Evolutionary conservation across 2,113 vertebrate species (phyloP), one percentile per base, ranked within the genome.

Genomic region (Oostethus manadensis): DNA sequence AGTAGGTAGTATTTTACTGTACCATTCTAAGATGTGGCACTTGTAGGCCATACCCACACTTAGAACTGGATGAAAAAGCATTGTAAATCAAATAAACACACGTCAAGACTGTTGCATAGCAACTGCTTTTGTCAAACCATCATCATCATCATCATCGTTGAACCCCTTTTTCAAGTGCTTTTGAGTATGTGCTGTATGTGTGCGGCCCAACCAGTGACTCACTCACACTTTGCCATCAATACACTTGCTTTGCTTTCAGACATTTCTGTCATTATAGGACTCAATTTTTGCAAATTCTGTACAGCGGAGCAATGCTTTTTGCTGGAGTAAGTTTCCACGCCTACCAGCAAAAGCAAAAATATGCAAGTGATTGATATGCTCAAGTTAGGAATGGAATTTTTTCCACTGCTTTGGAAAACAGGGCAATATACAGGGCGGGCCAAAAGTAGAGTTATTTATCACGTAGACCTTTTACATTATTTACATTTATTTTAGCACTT

Each of bases 61-160:
- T 68, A 70, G 55, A 73, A 29, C 58, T 70, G 70, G 63, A 79
- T 84, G 69, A 68, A 76, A 51, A 43, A 51, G 35, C 44, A 73
- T 62, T 68, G 60, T 74, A 68, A 77, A 76, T 58, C 64, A 81
- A 82, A 82, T 60, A 46, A 78, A 65, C 51, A 73, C 70, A 66
- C 61, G 70, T 74, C 61, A 78, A 72, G 75, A 74, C 68, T 67
- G 88, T 89, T 85, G 84, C 87, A 70, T 86, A 76, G 88, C 84
- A 89, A 89, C 88, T 70, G 83, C 62, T 78, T n/a, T 74, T 73
- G 74, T 84, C 64, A 83, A 78, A 68, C 78, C 65, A 29, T 29
- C 5, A 18, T 18, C 21, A 45, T 58, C 63, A 67, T 33, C 29
- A 33, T 33, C 29, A 33, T 33, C 29, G 29, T 33, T 33, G 29